Base-by-base conservation (phyloP, 2,888 invertebrate genomes). In the Melanargia galathea region DNA sequence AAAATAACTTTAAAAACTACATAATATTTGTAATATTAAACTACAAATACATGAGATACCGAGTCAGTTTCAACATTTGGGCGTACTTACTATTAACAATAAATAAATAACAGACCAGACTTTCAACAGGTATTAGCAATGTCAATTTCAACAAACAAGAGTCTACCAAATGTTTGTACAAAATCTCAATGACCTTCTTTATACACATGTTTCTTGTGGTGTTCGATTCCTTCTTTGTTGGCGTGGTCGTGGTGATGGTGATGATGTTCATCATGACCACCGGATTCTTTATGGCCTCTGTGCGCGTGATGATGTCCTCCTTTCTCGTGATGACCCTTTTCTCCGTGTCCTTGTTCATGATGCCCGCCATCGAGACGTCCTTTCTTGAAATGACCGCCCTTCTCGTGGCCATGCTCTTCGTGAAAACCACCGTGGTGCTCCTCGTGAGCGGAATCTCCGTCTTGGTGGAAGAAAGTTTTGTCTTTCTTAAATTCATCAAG, bases 401-500 rank as follows among this genome's bases (percentile, higher is more conserved):
- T 95, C 85, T 96, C 95, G 85, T 95, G 95, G 24, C 94, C 95
- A 73, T 96, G 95, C 76, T 94, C 95, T 79, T 96, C 95, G 77
- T 96, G 95, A 82, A 94, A 94, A 38, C 93, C 95, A 67, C 96
- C 96, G 77, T 96, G 95, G 76, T 96, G 96, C 78, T 95, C 95
- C 81, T 96, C 95, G 73, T 95, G 95, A 0, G 95, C 96, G 48
- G 94, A 94, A 75, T 96, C 96, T 72, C 96, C 96, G 75, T 96
- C 95, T 84, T 96, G 96, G 73, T 97, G 96, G 82, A 94, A 96
- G 93, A 96, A 96, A 77, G 96, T 94, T 78, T 97, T 96, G 76
- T 96, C 95, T 82, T 97, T 97, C 80, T 96, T 96, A 85, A 94
- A 96, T 84, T 97, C 97, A 82, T 97, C 96, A 66, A 95, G 85